A percentile compares a stretch with the other conserved stretches of the same genome.
Conservation (phyloP, 1,140 invertebrate species). For the Drosophila kohkoa region DNA sequence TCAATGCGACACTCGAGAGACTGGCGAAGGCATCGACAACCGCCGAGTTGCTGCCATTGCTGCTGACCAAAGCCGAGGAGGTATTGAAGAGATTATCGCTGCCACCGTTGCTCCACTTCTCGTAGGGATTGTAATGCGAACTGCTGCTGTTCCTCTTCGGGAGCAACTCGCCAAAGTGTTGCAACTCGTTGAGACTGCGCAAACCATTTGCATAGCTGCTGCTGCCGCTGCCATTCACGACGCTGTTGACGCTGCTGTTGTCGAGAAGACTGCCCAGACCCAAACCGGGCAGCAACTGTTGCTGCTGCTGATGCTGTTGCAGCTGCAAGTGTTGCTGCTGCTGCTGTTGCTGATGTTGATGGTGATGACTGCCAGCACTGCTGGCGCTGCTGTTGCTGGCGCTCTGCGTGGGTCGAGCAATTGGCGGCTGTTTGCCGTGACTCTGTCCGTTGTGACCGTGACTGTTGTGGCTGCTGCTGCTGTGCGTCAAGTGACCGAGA, state of each 20-base stretch:
- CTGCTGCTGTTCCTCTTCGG: slow-evolving; percentile 56
- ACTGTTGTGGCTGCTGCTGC: slow-evolving; percentile 75
- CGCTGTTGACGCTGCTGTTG: slow-evolving; percentile 42
- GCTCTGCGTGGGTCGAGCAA: slow-evolving; percentile 78
- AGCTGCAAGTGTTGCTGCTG: slow-evolving; percentile 52
- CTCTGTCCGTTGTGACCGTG: slow-evolving; percentile 17
- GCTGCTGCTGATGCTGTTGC: slow-evolving; percentile 70
- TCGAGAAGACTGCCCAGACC: slow-evolving; percentile 63
- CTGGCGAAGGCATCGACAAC: slow-evolving; percentile 88
- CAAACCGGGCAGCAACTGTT: slow-evolving; percentile 59
- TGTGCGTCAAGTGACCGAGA: slow-evolving; percentile 84
- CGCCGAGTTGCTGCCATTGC: slow-evolving; percentile 50
- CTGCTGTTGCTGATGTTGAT: slow-evolving; percentile 45
- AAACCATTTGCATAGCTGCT: slow-evolving; percentile 55
- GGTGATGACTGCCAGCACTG: slow-evolving; percentile 66
- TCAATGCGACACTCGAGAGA: slow-evolving; percentile 49
- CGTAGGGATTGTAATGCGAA: slow-evolving; percentile 90
- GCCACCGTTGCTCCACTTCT: slow-evolving; percentile 97
- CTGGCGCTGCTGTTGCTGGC: slow-evolving; percentile 75
- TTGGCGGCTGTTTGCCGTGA: slow-evolving; percentile 70
- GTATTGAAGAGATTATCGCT: slow-evolving; percentile 89
- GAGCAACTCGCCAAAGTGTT: slow-evolving; percentile 67
- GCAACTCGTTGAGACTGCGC: slow-evolving; percentile 60
- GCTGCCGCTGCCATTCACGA: background rate
- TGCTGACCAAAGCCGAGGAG: background rate